Conservation (phyloP, 2,113 vertebrate species). For the Mesitornis unicolor region DNA sequence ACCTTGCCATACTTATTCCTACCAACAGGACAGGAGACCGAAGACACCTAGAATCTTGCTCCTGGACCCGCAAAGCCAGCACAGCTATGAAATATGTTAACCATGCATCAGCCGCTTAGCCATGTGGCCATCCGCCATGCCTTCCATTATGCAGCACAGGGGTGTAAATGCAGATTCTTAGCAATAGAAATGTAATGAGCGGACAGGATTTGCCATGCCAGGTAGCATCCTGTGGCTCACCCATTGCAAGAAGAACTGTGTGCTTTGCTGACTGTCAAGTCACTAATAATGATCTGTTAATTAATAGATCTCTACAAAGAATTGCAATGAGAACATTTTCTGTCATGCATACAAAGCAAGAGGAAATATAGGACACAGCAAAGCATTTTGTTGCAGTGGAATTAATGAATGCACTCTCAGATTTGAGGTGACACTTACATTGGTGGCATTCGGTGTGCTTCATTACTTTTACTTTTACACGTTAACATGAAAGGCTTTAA, state of each 20-base stretch:
- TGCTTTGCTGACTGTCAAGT: not conserved
- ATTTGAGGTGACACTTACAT: slow-evolving; percentile 39
- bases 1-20: rapidly evolving
- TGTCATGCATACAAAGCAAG: not conserved
- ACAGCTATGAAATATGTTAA: rapidly evolving
- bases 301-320: slow-evolving; percentile 37
- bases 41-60: not conserved
- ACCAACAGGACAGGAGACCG: not conserved
- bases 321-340: not conserved
- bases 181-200: rapidly evolving
- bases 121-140: rapidly evolving
- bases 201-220: not conserved
- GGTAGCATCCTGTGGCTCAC: rapidly evolving
- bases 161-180: not conserved
- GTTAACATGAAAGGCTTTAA: slow-evolving; percentile 38
- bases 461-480: slow-evolving; percentile 46
- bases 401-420: slow-evolving; percentile 43
- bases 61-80: not conserved
- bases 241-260: not conserved
- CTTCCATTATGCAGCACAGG: rapidly evolving
- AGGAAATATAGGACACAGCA: slow-evolving; percentile 23
- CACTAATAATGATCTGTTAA: slow-evolving; percentile 33
- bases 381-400: slow-evolving; percentile 14
- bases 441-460: slow-evolving; percentile 38
- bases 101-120: rapidly evolving